Evolutionary conservation across 2,113 vertebrate species (phyloP).

Genomic region (Prietella phreatophila): DNA sequence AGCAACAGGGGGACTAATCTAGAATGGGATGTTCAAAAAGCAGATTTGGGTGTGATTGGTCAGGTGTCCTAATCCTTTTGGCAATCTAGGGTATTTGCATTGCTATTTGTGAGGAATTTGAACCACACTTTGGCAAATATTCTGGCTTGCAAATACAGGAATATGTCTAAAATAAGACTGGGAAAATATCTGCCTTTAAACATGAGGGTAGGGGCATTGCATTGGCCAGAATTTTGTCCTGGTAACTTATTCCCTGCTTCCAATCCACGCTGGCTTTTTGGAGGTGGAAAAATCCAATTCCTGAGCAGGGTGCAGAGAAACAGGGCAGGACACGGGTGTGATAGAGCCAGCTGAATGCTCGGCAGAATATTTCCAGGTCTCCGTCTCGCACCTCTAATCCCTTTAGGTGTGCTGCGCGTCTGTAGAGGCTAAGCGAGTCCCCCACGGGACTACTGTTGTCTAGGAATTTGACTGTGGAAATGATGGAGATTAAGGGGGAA

Average conservation of each 20-base stretch:
- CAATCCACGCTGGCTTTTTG: slow-evolving; percentile 32
- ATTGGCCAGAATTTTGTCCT: slow-evolving; percentile 14
- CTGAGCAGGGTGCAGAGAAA: slow-evolving; percentile 74
- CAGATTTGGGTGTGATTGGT: not conserved
- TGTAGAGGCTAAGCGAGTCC: slow-evolving; percentile 72
- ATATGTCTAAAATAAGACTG: slow-evolving; percentile 11
- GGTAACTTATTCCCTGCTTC: not conserved
- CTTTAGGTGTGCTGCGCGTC: slow-evolving; percentile 80
- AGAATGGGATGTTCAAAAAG: not conserved
- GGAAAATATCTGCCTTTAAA: not conserved
- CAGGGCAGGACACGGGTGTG: slow-evolving; percentile 74
- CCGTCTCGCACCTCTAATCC: slow-evolving; percentile 79
- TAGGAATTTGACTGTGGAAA: slow-evolving; percentile 81
- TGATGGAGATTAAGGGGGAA: slow-evolving; percentile 71
- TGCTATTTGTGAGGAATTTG: not conserved
- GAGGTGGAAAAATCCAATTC: slow-evolving; percentile 64
- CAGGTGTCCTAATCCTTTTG: not conserved
- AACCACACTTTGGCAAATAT: not conserved
- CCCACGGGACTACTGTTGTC: slow-evolving; percentile 76
- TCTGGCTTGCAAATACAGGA: slow-evolving; percentile 27
- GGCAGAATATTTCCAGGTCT: slow-evolving; percentile 76
- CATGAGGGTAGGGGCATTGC: not conserved
- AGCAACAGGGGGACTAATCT: not conserved
- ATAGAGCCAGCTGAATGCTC: slow-evolving; percentile 76
- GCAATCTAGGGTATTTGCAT: not conserved